Evolutionary conservation across 1,140 invertebrate species (phyloP).

Genomic region (Vollenhovia emeryi): DNA sequence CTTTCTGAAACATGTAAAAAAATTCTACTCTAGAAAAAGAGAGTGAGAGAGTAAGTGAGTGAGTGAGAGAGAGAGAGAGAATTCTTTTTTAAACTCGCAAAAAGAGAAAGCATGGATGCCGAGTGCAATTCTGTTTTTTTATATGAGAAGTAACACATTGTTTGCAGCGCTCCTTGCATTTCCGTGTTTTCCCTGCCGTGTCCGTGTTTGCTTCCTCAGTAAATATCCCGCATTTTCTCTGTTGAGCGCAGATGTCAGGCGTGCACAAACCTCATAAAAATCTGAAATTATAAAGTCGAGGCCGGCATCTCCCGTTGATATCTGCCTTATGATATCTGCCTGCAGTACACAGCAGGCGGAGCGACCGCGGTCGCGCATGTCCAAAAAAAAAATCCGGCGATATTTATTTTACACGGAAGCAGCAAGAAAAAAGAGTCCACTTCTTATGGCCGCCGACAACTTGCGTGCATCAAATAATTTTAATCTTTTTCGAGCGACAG

Average conservation of each 20-base stretch:
- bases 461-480: constrained; percentile 7
- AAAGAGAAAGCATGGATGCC: neutral
- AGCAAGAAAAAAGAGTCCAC: neutral
- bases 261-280: constrained; percentile 57
- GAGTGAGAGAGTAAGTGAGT: neutral
- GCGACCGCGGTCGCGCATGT: neutral
- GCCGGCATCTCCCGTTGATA: neutral
- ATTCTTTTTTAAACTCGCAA: constrained; percentile 19
- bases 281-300: constrained; percentile 57
- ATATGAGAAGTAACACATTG: constrained; percentile 16
- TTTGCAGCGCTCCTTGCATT: constrained; percentile 44
- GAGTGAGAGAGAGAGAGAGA: neutral
- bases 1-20: neutral
- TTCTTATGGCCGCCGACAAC: neutral
- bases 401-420: constrained; percentile 12
- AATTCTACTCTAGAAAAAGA: neutral
- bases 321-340: constrained; percentile 18
- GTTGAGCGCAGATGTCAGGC: constrained; percentile 48
- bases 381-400: neutral
- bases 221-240: constrained; percentile 56
- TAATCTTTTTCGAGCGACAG: constrained; percentile 5
- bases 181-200: constrained; percentile 21
- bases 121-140: constrained; percentile 15
- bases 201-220: constrained; percentile 40
- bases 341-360: neutral